Conservation (phyloP, 2,113 vertebrate genomes). For the Erpornis zantholeuca region DNA sequence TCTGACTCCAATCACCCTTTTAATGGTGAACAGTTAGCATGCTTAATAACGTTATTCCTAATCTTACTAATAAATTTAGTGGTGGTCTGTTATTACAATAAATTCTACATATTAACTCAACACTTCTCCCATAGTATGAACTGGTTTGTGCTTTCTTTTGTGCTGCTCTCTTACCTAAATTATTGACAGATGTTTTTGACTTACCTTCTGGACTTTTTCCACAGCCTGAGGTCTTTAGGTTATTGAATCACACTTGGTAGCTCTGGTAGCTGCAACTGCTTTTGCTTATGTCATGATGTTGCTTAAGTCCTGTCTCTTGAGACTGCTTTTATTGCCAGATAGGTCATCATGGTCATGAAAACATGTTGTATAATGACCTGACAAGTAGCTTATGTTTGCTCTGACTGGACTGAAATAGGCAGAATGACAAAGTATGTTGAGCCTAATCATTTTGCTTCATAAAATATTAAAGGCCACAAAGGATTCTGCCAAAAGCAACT, state of each 20-base stretch:
- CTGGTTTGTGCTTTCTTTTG: neutral
- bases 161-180: neutral
- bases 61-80: neutral
- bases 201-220: neutral
- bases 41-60: neutral
- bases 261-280: neutral
- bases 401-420: neutral
- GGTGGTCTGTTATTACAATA: neutral
- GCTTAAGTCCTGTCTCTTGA: neutral
- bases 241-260: neutral
- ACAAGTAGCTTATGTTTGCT: neutral
- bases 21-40: neutral
- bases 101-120: neutral
- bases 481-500: neutral
- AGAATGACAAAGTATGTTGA: neutral
- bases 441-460: neutral
- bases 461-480: neutral
- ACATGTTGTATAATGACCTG: rapidly evolving
- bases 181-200: neutral
- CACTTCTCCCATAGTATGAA: neutral
- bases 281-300: neutral
- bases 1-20: neutral
- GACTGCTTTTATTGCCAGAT: neutral
- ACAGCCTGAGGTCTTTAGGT: neutral
- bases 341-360: neutral